Conservation (phyloP, 2,888 invertebrate genomes). For the Osmoderma eremita region DNA sequence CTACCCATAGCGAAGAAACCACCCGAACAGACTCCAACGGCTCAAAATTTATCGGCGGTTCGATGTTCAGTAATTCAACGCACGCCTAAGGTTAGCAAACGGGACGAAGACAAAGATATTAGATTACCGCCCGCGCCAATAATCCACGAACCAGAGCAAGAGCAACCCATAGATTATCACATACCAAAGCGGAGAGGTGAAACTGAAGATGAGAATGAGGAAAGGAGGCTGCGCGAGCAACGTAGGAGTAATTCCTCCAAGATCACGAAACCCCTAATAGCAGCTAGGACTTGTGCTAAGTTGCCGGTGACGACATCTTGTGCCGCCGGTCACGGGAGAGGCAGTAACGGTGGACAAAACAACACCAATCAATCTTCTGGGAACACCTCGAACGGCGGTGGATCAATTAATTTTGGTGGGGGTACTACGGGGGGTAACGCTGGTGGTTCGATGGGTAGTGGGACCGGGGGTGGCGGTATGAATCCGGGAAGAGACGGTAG, state of each 20-base stretch:
- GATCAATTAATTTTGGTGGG: constrained; percentile 62
- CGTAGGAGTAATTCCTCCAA: constrained; percentile 75
- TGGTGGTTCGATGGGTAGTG: constrained; percentile 67
- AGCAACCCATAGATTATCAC: constrained; percentile 89
- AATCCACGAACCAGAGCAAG: constrained; percentile 75
- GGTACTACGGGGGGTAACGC: constrained; percentile 66
- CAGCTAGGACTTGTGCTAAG: constrained; percentile 69
- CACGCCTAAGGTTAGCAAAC: constrained; percentile 68
- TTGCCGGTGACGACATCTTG: constrained; percentile 75
- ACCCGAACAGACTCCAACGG: constrained; percentile 63
- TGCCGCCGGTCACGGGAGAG: constrained; percentile 84
- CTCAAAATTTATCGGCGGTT: constrained; percentile 64
- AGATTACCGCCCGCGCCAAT: constrained; percentile 54
- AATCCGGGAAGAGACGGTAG: constrained; percentile 80
- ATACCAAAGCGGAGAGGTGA: constrained; percentile 83
- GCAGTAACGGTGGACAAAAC: constrained; percentile 67
- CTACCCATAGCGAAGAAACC: constrained; percentile 71
- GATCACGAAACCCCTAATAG: constrained; percentile 71
- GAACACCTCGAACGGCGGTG: constrained; percentile 55
- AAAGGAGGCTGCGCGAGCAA: constrained; percentile 75
- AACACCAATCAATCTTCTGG: constrained; percentile 56
- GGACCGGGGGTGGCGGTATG: constrained; percentile 78
- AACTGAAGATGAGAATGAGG: constrained; percentile 75
- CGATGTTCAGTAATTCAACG: constrained; percentile 86
- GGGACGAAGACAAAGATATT: constrained; percentile 57